These are phyloP conservation scores for Typhlichthys subterraneus DNA, from an alignment of 2,797 vertebrate species.

Conservation along the genomic window DNA sequence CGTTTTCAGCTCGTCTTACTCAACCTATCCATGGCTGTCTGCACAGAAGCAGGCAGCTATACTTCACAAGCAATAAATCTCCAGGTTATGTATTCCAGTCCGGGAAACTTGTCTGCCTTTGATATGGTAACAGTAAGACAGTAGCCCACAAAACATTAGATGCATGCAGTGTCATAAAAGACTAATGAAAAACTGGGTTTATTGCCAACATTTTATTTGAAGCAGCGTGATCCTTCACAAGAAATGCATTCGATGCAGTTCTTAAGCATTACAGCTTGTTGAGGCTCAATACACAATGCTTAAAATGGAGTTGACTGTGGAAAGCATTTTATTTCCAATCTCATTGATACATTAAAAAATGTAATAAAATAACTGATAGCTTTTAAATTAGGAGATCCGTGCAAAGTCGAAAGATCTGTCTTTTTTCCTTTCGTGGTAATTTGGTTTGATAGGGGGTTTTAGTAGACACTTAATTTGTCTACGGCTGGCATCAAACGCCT, in stretches of 20 bases:
- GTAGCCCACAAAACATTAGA: conserved; percentile 33
- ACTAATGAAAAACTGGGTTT: conserved; percentile 34
- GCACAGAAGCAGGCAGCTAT: conserved; percentile 8
- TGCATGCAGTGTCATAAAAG: conserved; percentile 43
- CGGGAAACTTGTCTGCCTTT: conserved; percentile 31
- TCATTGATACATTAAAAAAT: not conserved
- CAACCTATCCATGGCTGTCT: conserved; percentile 10
- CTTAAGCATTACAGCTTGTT: conserved; percentile 1
- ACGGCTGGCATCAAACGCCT: conserved; percentile 6
- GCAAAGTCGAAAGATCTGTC: not conserved
- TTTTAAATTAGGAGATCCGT: not conserved
- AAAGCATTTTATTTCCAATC: too few relatives aligned
- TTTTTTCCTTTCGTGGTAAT: conserved; percentile 1
- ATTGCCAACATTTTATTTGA: conserved; percentile 32
- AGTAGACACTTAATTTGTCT: conserved; percentile 20
- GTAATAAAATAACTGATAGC: not conserved
- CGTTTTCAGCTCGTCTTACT: conserved; percentile 35
- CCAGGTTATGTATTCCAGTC: conserved; percentile 52
- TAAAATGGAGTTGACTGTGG: too few relatives aligned
- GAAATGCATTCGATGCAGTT: conserved; percentile 32
- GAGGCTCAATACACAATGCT: conserved; percentile 7
- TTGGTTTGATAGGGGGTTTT: conserved; percentile 11
- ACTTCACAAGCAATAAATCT: conserved; percentile 34
- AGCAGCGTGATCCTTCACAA: conserved; percentile 21
- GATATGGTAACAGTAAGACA: conserved; percentile 17